phyloP scores from a whole-genome alignment of 2,113 vertebrate species.

The Alligator sinensis region DNA sequence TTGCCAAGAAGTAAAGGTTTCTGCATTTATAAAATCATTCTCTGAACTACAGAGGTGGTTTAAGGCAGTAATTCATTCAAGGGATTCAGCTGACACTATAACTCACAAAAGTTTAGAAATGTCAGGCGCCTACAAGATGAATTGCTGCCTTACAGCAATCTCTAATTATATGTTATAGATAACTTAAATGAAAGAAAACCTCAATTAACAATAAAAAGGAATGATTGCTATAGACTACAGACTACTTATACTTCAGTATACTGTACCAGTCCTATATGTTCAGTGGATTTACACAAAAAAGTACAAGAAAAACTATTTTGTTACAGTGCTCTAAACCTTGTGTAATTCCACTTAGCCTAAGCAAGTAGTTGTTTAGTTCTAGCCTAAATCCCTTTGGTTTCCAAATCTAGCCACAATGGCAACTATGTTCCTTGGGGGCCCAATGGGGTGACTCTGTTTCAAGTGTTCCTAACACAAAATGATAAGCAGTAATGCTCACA shows the following conservation, averaged over 20 bases:
- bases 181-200: slow-evolving; percentile 23
- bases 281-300: background rate
- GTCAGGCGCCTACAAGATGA: slow-evolving; percentile 31
- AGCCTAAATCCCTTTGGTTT: no score
- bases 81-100: background rate
- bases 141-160: background rate
- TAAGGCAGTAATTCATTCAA: slow-evolving; percentile 42
- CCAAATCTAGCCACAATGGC: no score
- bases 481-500: no score
- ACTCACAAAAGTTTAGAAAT: slow-evolving; percentile 44
- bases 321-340: background rate
- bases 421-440: no score
- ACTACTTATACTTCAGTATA: background rate
- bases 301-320: background rate
- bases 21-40: slow-evolving; percentile 21
- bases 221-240: background rate
- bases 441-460: no score
- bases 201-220: slow-evolving; percentile 10
- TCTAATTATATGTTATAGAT: slow-evolving; percentile 46
- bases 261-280: background rate
- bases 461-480: no score
- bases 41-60: background rate
- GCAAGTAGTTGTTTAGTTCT: no score
- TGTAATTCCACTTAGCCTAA: no score
- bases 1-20: slow-evolving; percentile 26